Evolutionary conservation across 2,113 vertebrate genomes (phyloP), one percentile per base, ranked within the genome.

Genomic region (Mesoclemmys tuberculata): DNA sequence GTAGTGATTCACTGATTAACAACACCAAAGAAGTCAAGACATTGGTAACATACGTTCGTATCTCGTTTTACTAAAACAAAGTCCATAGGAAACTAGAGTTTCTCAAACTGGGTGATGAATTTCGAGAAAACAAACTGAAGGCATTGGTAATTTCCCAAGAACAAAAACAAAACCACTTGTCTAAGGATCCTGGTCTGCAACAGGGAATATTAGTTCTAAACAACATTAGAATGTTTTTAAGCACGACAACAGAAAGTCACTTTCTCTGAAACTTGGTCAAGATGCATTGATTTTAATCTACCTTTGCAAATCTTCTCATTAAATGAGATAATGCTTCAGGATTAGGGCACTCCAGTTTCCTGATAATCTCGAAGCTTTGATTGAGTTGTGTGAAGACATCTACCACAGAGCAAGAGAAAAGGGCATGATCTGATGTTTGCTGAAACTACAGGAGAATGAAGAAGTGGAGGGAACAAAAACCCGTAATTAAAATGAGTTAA

Each of bases 311-410:
- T 96, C 99, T 99, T 96, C 99, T 99, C 99, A 99, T 99, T 97
- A 99, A 99, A 97, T 99, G 99, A 97, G 99, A 99, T 13, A 99
- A 98, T 35, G 99, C 99, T 97, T 99, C 99, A 58, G 99, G 99
- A 97, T 99, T 99, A 27, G 99, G 99, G 87, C 99, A 99, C 97
- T 99, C 99, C 95, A 99, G 98, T 97, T 99, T 99, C 98, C 98
- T 99, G 96, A 99, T 99, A 92, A 99, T 99, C 98, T 99, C 99
- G 97, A 99, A 99, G 95, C 99, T 99, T 98, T 99, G 99, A 97
- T 99, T 99, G 85, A 99, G 99, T 92, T 99, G 99, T 58, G 99
- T 99, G 96, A 99, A 99, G 96, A 99, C 99, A 75, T 99, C 99
- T 93, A 99, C 99, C 97, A 99, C 99, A 0, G 99, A 99, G 92